phyloP scores from a whole-genome alignment of 2,113 vertebrate genomes.

The Lucifuga dentata region DNA sequence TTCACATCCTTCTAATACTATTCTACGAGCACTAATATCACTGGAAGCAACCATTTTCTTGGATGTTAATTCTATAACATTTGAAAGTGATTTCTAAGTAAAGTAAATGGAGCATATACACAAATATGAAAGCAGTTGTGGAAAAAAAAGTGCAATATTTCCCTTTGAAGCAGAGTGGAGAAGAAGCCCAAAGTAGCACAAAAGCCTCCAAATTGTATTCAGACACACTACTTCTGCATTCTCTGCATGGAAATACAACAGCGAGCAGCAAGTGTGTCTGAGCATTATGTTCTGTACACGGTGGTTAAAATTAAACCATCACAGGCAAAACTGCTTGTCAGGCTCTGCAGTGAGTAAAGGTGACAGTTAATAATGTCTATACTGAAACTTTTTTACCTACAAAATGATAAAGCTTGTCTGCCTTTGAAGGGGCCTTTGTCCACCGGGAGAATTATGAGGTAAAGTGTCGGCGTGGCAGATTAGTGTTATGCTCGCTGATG shows the following conservation, averaged over 20 bases:
- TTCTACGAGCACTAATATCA: too few species aligned
- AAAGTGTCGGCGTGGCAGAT: slow-evolving; percentile 11
- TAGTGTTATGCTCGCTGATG: slow-evolving; percentile 14
- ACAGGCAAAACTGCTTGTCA: background rate
- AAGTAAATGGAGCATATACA: background rate
- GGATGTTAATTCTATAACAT: slow-evolving; percentile 19
- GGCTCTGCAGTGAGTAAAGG: background rate
- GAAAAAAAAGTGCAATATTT: too few species aligned
- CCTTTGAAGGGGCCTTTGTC: background rate
- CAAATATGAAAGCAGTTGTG: too few species aligned
- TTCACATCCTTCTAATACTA: too few species aligned
- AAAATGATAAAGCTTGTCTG: background rate
- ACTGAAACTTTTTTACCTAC: background rate
- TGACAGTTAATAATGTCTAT: background rate
- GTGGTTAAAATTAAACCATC: slow-evolving; percentile 4
- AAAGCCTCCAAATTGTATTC: too few species aligned
- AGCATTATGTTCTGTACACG: background rate
- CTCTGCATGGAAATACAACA: background rate
- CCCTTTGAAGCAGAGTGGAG: too few species aligned
- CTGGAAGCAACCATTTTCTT: slow-evolving; percentile 7
- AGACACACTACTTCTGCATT: background rate
- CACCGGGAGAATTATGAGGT: slow-evolving; percentile 11
- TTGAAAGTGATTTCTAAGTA: slow-evolving; percentile 10
- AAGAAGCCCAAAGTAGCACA: too few species aligned
- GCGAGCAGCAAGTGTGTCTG: background rate